Conservation (phyloP, 2,113 vertebrate genomes). For the Oriolus oriolus region DNA sequence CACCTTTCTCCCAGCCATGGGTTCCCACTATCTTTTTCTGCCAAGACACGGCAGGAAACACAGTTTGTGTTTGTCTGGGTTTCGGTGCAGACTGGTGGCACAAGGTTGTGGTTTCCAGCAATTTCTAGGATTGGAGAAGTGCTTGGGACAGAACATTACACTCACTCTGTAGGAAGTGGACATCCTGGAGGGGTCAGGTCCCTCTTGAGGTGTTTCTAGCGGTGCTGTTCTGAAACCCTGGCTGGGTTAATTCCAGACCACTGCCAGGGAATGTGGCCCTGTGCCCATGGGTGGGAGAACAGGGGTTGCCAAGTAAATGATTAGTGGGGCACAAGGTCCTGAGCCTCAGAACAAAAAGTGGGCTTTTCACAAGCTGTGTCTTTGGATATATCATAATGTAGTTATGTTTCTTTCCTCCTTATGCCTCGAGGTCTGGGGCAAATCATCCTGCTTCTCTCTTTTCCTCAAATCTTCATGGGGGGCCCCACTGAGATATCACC, state of each 20-base stretch:
- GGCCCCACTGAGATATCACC: background rate
- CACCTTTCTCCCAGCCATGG: background rate
- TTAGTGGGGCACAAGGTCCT: background rate
- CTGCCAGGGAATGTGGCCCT: rapidly evolving
- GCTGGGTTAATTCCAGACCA: background rate
- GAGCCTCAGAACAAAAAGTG: background rate
- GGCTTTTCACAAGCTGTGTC: background rate
- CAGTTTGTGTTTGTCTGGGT: background rate
- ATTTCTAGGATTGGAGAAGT: background rate
- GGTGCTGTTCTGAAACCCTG: background rate
- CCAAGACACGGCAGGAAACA: background rate
- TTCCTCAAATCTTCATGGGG: background rate
- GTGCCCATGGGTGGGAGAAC: background rate
- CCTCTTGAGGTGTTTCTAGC: background rate
- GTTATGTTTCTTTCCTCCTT: background rate
- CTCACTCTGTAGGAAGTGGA: background rate
- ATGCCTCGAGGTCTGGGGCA: background rate
- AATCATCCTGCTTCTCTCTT: background rate
- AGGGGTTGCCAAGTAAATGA: background rate
- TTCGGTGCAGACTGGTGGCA: background rate
- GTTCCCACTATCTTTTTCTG: background rate
- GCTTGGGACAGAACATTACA: background rate
- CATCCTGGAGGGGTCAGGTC: background rate
- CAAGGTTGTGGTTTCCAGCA: background rate
- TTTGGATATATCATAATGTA: background rate